phyloP scores from a whole-genome alignment of 2,888 invertebrate species.

The Iselma pallidipennis region DNA sequence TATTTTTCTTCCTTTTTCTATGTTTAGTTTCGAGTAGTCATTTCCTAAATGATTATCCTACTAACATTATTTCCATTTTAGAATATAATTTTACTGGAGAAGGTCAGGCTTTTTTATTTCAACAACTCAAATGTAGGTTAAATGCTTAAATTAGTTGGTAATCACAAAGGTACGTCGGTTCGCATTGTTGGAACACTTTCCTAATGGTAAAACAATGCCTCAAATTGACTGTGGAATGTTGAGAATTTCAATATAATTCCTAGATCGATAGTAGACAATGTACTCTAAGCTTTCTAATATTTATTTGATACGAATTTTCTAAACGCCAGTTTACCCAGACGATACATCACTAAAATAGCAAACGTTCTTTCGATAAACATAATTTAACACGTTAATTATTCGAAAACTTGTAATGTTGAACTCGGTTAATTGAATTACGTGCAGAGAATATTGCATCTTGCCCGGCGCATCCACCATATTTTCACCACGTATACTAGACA shows the following conservation, averaged over 20 bases:
- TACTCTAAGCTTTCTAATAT: conserved; percentile 7
- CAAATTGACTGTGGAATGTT: conserved; percentile 39
- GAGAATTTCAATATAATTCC: conserved; percentile 43
- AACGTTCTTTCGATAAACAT: neutral
- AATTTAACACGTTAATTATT: neutral
- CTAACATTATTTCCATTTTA: too few species aligned
- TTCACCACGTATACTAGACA: neutral
- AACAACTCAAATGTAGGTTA: neutral
- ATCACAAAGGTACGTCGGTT: conserved; percentile 30
- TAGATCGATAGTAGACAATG: conserved; percentile 26
- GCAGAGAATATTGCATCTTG: neutral
- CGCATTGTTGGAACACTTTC: conserved; percentile 32
- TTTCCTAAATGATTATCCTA: too few species aligned
- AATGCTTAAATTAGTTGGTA: conserved; percentile 20
- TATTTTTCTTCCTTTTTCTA: too few species aligned
- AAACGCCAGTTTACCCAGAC: neutral
- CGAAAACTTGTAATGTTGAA: neutral
- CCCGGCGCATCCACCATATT: conserved; percentile 5
- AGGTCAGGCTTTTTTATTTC: too few species aligned
- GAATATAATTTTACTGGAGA: too few species aligned
- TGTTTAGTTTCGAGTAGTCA: too few species aligned
- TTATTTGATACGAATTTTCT: conserved; percentile 6
- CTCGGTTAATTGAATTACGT: neutral
- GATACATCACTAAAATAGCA: neutral
- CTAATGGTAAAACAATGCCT: conserved; percentile 40